phyloP scores from a whole-genome alignment of 1,140 invertebrate genomes.

The Eufriesea mexicana region DNA sequence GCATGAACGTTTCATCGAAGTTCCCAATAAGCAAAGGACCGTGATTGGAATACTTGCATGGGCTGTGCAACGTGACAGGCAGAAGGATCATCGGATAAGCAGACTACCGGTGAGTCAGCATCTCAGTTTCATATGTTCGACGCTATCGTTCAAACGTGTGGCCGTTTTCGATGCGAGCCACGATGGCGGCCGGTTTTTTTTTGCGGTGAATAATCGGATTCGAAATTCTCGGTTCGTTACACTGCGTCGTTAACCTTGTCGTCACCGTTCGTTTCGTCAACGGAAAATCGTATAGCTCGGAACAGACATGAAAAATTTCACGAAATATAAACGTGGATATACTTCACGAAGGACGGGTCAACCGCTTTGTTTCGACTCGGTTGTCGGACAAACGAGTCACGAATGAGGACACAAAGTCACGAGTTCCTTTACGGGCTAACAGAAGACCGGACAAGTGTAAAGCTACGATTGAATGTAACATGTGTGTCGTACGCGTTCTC shows the following conservation, averaged over 20 bases:
- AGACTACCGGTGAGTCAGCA: slow-evolving; percentile 39
- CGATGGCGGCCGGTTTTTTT: background rate
- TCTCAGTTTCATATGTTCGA: background rate
- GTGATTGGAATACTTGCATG: background rate
- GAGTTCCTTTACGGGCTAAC: background rate
- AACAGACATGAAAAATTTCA: background rate
- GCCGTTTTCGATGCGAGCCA: background rate
- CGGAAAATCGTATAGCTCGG: too few species aligned
- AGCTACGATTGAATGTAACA: background rate
- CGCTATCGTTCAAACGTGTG: background rate
- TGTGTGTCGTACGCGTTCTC: background rate
- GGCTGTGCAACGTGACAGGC: slow-evolving; percentile 1
- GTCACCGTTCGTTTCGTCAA: background rate
- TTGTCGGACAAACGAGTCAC: slow-evolving; percentile 4
- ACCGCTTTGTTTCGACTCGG: background rate
- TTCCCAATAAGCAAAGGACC: background rate
- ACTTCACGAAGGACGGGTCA: background rate
- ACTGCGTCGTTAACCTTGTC: background rate
- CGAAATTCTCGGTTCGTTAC: background rate
- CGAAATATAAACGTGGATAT: background rate
- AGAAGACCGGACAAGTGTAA: background rate
- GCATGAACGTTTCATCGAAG: background rate
- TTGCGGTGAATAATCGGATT: background rate
- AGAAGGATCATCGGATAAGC: background rate
- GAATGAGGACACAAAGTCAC: slow-evolving; percentile 19